Percentiles rank a stretch among this genome's conserved stretches.
Evolutionary conservation across 2,888 invertebrate genomes (phyloP).

Genomic region (Epinotia bilunana): DNA sequence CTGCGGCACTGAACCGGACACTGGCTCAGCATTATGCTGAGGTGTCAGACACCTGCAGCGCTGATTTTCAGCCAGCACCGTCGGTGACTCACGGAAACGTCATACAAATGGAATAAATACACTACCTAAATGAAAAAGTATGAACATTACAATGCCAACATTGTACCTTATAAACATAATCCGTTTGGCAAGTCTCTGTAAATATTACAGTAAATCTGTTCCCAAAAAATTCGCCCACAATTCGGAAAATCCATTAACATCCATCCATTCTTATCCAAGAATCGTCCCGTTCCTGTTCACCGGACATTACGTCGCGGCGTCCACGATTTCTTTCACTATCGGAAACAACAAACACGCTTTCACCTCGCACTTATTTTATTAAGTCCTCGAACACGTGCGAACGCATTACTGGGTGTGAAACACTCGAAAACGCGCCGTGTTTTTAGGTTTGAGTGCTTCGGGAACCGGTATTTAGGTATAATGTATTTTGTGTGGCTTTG

Average conservation of each 20-base stretch:
- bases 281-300: not conserved
- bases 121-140: not conserved
- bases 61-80: no score
- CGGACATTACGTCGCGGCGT: not conserved
- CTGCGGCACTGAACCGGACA: no score
- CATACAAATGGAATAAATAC: no score
- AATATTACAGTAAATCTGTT: not conserved
- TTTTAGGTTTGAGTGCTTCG: slow-evolving; percentile 38
- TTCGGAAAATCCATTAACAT: slow-evolving; percentile 6
- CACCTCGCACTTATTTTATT: slow-evolving; percentile 55
- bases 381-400: slow-evolving; percentile 50
- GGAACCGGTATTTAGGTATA: slow-evolving; percentile 10
- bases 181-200: not conserved
- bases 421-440: slow-evolving; percentile 36
- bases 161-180: no score
- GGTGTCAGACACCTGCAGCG: no score
- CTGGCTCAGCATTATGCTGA: no score
- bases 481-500: slow-evolving; percentile 23
- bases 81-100: no score
- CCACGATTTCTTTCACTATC: slow-evolving; percentile 18
- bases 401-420: slow-evolving; percentile 40
- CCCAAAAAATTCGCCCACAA: not conserved
- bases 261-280: no score
- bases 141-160: not conserved
- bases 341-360: slow-evolving; percentile 30